These are phyloP conservation scores for Venustaconcha ellipsiformis DNA, from an alignment of 1,140 invertebrate genomes.

Conservation along the genomic window DNA sequence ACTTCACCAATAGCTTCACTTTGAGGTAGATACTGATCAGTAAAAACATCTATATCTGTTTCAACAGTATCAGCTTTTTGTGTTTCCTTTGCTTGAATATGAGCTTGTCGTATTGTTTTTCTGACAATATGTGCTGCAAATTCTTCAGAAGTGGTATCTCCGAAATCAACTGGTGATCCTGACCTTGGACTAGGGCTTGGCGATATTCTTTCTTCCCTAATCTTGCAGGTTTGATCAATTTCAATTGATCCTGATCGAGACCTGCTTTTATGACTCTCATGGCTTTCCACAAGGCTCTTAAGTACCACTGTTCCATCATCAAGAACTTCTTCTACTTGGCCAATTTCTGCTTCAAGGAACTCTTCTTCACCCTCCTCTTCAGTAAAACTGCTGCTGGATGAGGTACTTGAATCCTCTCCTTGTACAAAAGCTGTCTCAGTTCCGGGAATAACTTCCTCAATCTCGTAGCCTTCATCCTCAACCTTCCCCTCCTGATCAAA, in stretches of 20 bases:
- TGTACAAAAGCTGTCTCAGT: constrained; percentile 55
- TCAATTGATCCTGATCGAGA: constrained; percentile 45
- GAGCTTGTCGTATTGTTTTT: constrained; percentile 32
- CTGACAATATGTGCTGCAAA: constrained; percentile 28
- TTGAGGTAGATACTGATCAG: constrained; percentile 18
- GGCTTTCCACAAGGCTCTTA: constrained; percentile 43
- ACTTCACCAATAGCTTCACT: not conserved
- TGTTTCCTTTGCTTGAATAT: constrained; percentile 29
- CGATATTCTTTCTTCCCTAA: constrained; percentile 34
- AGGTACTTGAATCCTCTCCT: constrained; percentile 16
- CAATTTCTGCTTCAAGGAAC: constrained; percentile 32
- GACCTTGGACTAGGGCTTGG: constrained; percentile 39
- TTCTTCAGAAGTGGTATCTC: constrained; percentile 12
- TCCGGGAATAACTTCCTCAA: constrained; percentile 60
- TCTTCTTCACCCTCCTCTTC: constrained; percentile 39
- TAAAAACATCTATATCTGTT: constrained; percentile 14
- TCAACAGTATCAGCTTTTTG: constrained; percentile 31
- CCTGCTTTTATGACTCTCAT: constrained; percentile 29
- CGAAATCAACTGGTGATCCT: constrained; percentile 21
- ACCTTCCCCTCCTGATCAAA: constrained; percentile 45
- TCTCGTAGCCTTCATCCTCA: constrained; percentile 49
- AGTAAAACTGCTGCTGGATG: constrained; percentile 19
- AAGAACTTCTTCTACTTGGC: constrained; percentile 51
- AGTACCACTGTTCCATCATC: constrained; percentile 56
- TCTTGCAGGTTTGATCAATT: constrained; percentile 7